Evolutionary conservation across 2,113 vertebrate species (phyloP), one percentile per base, ranked within the genome.

Genomic region (Tor tambroides): DNA sequence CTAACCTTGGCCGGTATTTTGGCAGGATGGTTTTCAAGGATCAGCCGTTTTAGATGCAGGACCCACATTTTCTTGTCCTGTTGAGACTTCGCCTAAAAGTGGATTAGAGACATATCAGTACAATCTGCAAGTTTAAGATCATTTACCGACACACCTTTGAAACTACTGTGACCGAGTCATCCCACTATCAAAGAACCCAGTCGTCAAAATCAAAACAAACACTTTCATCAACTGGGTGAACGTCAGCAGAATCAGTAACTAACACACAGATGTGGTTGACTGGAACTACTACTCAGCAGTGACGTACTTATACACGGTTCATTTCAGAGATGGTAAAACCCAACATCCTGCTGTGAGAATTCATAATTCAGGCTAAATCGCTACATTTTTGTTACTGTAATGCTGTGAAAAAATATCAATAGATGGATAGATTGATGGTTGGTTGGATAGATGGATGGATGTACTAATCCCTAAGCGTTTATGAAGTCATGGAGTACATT

Each of bases 11-110:
- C 98, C 46, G 98, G 98, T 90, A 99, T 99, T 95, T 98, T 99
- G 61, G 98, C 98, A 0, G 97, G 97, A 41, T 99, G 98, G 89
- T 99, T 99, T 95, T 99, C 98, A 88, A 99, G 96, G 93, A 99
- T 99, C 86, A 99, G 95, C 51, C 98, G 96, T 91, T 99, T 99
- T 88, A 99, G 94, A 90, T 99, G 97, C 88, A 98, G 94, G 91
- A 99, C 96, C 98, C 98, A 99, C 85, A 98, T 96, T 88, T 97
- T 97, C 83, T 99, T 99, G 88, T 99, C 98, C 94, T 97, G 98
- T 88, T 98, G 97, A 0, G 98, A 99, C 86, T 97, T 98, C 6
- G 98, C 98, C 98, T 99, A 85, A 54, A 80, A 89, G 86, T 80
- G 87, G n/a, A 85, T 46, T 59, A 85, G 21, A 32, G 9, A 26